Base-by-base conservation (phyloP, 2,113 vertebrate genomes). In the Isichthys henryi region DNA sequence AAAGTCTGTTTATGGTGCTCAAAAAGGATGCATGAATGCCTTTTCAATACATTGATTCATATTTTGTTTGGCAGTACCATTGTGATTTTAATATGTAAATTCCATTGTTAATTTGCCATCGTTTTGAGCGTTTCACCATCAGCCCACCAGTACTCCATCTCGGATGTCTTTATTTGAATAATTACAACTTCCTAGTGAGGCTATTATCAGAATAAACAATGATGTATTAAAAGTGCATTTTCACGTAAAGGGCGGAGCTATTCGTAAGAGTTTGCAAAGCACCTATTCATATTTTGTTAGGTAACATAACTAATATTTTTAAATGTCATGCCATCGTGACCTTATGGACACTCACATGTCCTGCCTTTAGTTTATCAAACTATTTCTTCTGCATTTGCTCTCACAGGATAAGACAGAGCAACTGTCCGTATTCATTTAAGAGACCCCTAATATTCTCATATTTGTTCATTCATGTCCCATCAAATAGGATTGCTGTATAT, bases 381-480 rank as follows among this genome's bases (percentile, higher is more conserved):
- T 35, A 2, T 52, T 50, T 48, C 49, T 52, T 11, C 49, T 21
- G 46, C 35, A 17, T 89, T 43, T 58, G 5, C 23, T 46, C 35
- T 89, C 48, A 11, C 70, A 27, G 31, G 15, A 35, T 35, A 43
- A 43, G 27, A 31, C 13, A 39, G 15, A 86, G 31, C 49, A 80
- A 23, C 50, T 89, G 84, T 74, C 83, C 89, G 39, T 89, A 35
- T 70, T 35, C 27, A 87, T 84, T 15, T 70, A 39, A 31, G 74
- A 86, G 10, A 45, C 19, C 23, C 7, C 88, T 88, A 89, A 91
- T 86, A 86, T 90, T 77, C 91, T 92, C 89, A 88, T 43, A 56
- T 89, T 89, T 66, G 88, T 88, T 90, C 70, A 43, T 70, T 88
- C 89, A 90, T 86, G 87, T 85, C 66, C 62, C 86, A 88, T 91